A percentile compares a stretch with the other conserved stretches of the same genome.
Evolutionary conservation across 2,797 vertebrate genomes (phyloP).

Genomic region (Enteromius radiatus): DNA sequence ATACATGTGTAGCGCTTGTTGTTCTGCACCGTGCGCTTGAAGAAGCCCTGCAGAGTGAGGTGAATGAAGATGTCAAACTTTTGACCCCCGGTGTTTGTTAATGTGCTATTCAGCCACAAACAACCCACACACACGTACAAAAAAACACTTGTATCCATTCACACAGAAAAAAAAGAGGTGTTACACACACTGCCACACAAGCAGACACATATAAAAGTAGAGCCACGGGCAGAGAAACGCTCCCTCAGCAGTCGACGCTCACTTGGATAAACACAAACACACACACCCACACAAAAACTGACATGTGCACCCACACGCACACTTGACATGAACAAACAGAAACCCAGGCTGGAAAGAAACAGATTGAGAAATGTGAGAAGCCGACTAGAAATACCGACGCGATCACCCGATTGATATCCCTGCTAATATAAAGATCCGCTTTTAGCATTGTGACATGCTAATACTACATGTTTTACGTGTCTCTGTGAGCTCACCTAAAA

Average conservation of each 20-base stretch:
- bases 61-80: conserved; percentile 78
- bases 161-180: conserved; percentile 47
- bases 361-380: conserved; percentile 39
- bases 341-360: conserved; percentile 45
- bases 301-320: conserved; percentile 54
- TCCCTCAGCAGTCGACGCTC: conserved; percentile 51
- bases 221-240: conserved; percentile 53
- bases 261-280: conserved; percentile 56
- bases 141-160: conserved; percentile 57
- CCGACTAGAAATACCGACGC: not conserved
- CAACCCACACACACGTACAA: conserved; percentile 60
- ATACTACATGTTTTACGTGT: not conserved
- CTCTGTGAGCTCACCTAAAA: conserved; percentile 1
- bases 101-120: conserved; percentile 75
- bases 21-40: conserved; percentile 99
- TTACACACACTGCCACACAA: conserved; percentile 57
- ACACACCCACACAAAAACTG: conserved; percentile 48
- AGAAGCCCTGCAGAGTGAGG: conserved; percentile 88
- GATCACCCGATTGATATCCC: not conserved
- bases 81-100: conserved; percentile 75
- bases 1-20: conserved; percentile 99
- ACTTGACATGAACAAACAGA: conserved; percentile 60
- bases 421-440: conserved; percentile 19
- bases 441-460: conserved; percentile 8
- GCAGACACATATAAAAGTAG: conserved; percentile 55